Evolutionary conservation across 2,797 vertebrate species (phyloP).

Genomic region (Crax fasciolata): DNA sequence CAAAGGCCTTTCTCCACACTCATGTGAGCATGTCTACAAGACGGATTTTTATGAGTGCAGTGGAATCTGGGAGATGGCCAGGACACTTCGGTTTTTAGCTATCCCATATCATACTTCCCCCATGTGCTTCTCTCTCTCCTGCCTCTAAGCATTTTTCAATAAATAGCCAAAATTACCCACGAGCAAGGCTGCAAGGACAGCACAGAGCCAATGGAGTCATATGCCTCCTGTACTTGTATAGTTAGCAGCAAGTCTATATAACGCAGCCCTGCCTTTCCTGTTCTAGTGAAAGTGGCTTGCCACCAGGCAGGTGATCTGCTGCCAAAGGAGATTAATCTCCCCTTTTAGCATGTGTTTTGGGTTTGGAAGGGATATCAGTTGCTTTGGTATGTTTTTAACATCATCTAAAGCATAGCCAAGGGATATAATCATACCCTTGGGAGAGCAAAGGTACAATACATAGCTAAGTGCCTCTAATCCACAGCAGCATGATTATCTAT

Average conservation of each 20-base stretch:
- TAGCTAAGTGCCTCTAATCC: conserved; percentile 34
- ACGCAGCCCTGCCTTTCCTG: conserved; percentile 53
- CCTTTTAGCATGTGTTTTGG: conserved; percentile 24
- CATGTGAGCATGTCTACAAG: neutral
- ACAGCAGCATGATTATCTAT: conserved; percentile 41
- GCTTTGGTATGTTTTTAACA: conserved; percentile 65
- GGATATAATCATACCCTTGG: conserved; percentile 45
- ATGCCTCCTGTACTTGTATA: neutral
- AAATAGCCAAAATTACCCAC: conserved; percentile 19
- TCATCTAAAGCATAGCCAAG: conserved; percentile 20
- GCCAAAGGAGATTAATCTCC: conserved; percentile 58
- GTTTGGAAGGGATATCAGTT: conserved; percentile 60
- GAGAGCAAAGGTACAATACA: conserved; percentile 59
- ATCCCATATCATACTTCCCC: neutral
- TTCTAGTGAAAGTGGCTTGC: conserved; percentile 35
- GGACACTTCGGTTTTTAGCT: conserved; percentile 23
- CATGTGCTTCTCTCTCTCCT: neutral
- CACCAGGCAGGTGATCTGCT: conserved; percentile 26
- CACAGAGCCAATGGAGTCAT: neutral
- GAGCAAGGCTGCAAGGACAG: neutral
- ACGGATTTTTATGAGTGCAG: conserved; percentile 45
- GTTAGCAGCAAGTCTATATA: conserved; percentile 52
- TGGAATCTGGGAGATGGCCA: conserved; percentile 54
- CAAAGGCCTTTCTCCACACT: conserved; percentile 34
- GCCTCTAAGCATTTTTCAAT: conserved; percentile 48